A percentile compares a stretch with the other conserved stretches of the same genome.
These are phyloP conservation scores for Babyrousa celebensis DNA, from an alignment of 2,797 vertebrate genomes.

Conservation along the genomic window DNA sequence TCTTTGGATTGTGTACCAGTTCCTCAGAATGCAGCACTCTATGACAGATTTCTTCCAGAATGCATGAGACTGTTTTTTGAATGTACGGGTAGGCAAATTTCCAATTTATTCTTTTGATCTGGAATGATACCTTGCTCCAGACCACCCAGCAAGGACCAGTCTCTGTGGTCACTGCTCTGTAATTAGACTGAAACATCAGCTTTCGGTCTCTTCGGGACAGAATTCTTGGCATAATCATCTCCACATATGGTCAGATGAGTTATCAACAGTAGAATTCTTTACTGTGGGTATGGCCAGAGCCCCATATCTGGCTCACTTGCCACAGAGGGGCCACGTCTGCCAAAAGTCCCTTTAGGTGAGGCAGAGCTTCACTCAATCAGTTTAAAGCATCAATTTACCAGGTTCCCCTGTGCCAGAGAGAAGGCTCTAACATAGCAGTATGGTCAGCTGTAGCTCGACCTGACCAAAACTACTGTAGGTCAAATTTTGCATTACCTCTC, in stretches of 20 bases:
- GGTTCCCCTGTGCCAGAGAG: not conserved
- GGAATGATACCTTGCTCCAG: slow-evolving; percentile 55
- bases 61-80: slow-evolving; percentile 48
- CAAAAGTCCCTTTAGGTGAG: not conserved
- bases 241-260: slow-evolving; percentile 33
- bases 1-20: not conserved
- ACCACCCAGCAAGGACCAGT: slow-evolving; percentile 64
- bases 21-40: not conserved
- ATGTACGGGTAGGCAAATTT: slow-evolving; percentile 63
- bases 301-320: not conserved
- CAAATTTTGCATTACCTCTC: not conserved
- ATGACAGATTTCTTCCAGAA: slow-evolving; percentile 62
- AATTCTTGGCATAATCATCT: slow-evolving; percentile 39
- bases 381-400: not conserved
- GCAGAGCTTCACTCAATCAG: not conserved
- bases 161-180: not conserved
- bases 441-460: not conserved
- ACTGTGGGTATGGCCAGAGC: not conserved
- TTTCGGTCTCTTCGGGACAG: slow-evolving; percentile 33
- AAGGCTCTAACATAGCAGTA: not conserved
- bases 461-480: not conserved
- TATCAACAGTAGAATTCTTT: slow-evolving; percentile 3
- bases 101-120: slow-evolving; percentile 68
- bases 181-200: slow-evolving; percentile 1
- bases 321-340: not conserved